Base-by-base conservation (phyloP, 2,113 vertebrate species). In the Colossoma macropomum region DNA sequence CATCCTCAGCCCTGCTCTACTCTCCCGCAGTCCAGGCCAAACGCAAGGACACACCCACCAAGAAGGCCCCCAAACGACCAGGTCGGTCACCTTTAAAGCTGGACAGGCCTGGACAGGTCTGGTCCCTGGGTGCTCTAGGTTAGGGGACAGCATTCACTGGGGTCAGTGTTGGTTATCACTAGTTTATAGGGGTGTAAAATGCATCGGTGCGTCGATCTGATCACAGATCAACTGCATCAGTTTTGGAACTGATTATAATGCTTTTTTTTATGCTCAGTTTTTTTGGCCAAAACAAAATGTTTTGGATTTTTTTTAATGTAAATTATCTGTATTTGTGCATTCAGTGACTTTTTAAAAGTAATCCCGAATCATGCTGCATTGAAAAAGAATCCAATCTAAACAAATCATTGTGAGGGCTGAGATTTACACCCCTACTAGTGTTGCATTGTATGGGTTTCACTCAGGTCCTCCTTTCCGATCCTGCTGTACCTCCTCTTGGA, bases 31-130 rank as follows among this genome's bases (percentile, higher is more conserved):
- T 99, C 69, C 97, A 97, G 89, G 97, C 95, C 91, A 98, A 99
- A 86, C 96, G 97, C 92, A 99, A 99, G 85, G 97, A 99, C 89
- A 99, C 98, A 0, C 98, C 98, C 73, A 99, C 97, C 86, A 99
- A 99, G 89, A 98, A 98, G 84, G 95, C 95, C 0, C 85, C 95
- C 69, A 98, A 97, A 92, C 94, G 98, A 86, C 97, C 98, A 91
- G 98, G 98, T 99, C 91, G 94, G 96, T 45, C 79, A 62, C 50
- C 32, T 34, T 52, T 87, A 84, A 79, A n/a, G 6, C 74, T 34
- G 50, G 80, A 34, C 69, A n/a, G n/a, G n/a, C 60, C 52, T 41
- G 4, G 8, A 9, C n/a, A 4, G 17, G 27, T 5, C 71, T 74
- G 62, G n/a, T 30, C 13, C 30, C 3, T 3, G 32, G 30, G 30